Evolutionary conservation across 1,140 invertebrate species (phyloP).

Genomic region (Ridgeia piscesae): DNA sequence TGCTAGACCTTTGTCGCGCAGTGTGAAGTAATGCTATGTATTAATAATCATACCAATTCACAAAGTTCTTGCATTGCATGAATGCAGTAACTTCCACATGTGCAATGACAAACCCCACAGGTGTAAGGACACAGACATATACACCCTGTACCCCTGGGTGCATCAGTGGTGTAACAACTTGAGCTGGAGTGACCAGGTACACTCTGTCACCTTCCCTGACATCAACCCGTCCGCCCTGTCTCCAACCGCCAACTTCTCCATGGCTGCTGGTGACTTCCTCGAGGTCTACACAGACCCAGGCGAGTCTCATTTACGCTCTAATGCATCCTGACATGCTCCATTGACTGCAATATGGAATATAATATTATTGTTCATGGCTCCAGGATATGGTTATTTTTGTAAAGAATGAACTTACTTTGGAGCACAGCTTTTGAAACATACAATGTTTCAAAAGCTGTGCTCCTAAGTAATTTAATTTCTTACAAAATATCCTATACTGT

Average conservation of each 20-base stretch:
- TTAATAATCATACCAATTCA: no score
- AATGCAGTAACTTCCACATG: not conserved
- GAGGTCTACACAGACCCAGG: slow-evolving; percentile 71
- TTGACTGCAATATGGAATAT: no score
- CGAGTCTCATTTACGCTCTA: slow-evolving; percentile 26
- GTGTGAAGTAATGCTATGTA: no score
- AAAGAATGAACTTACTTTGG: no score
- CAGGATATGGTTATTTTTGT: no score
- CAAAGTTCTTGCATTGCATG: no score
- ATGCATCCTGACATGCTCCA: not conserved
- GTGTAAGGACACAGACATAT: slow-evolving; percentile 53
- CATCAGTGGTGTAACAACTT: slow-evolving; percentile 91
- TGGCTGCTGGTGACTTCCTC: slow-evolving; percentile 92
- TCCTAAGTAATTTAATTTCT: no score
- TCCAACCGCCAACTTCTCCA: slow-evolving; percentile 77
- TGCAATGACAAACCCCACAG: not conserved
- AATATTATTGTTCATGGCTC: no score
- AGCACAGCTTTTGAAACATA: no score
- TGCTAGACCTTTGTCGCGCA: no score
- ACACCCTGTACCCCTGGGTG: slow-evolving; percentile 87
- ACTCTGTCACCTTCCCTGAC: slow-evolving; percentile 84
- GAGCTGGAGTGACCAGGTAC: slow-evolving; percentile 76
- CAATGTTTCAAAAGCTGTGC: no score
- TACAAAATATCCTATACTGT: no score
- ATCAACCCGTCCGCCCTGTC: slow-evolving; percentile 74